Percentiles rank a stretch among this genome's conserved stretches.
Conservation (phyloP, 1,140 invertebrate genomes). For the Leptopilina boulardi region DNA sequence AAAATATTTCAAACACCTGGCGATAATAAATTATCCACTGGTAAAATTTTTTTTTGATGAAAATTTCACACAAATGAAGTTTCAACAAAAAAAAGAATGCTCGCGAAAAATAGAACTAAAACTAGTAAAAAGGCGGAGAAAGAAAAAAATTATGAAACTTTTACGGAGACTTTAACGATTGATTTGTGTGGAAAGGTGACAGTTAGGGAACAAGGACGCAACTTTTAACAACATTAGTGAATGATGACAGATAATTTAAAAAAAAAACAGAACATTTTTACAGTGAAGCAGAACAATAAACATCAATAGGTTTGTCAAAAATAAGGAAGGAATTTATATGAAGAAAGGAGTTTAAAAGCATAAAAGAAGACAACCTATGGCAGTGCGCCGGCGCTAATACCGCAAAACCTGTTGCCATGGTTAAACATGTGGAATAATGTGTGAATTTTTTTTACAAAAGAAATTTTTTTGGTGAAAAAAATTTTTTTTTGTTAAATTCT, state of each 20-base stretch:
- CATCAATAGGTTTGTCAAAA: neutral
- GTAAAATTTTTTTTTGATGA: no score
- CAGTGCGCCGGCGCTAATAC: constrained; percentile 69
- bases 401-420: constrained; percentile 68
- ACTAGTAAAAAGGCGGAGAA: neutral
- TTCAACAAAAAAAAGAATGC: no score
- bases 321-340: neutral
- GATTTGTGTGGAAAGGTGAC: neutral
- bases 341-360: neutral
- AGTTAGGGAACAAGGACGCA: neutral
- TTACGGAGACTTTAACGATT: neutral
- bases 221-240: neutral
- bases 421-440: constrained; percentile 47
- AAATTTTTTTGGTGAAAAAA: no score
- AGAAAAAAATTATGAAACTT: neutral
- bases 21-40: no score
- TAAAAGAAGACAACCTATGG: constrained; percentile 29
- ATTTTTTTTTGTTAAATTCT: no score
- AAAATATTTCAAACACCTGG: no score
- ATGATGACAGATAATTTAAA: neutral
- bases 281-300: neutral
- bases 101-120: neutral
- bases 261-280: neutral
- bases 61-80: no score
- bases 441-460: neutral